phyloP scores from a whole-genome alignment of 2,888 invertebrate species.

The Altica lythri region DNA sequence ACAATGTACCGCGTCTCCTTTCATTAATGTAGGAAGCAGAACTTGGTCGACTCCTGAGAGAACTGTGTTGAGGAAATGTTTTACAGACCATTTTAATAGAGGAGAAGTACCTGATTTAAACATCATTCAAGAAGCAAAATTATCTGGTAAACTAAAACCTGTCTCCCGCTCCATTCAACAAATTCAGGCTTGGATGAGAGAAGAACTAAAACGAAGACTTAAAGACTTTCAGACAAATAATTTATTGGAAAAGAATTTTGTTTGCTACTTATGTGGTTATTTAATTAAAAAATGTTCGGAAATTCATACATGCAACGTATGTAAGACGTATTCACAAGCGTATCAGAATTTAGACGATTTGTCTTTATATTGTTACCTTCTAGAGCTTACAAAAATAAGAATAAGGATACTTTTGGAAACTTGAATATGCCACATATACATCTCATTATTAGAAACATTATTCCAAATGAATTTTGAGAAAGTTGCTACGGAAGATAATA shows the following conservation, averaged over 20 bases:
- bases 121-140: not conserved
- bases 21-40: not conserved
- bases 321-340: not conserved
- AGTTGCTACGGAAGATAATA: not conserved
- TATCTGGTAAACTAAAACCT: not conserved
- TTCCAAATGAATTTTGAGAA: constrained; percentile 4
- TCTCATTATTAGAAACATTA: not conserved
- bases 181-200: constrained; percentile 7
- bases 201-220: constrained; percentile 1
- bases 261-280: not conserved
- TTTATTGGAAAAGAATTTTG: not conserved
- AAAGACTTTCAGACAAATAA: not conserved
- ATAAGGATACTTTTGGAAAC: not conserved
- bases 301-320: constrained; percentile 1
- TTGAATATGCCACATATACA: constrained; percentile 2
- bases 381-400: not conserved
- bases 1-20: not conserved
- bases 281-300: not conserved
- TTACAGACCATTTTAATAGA: constrained; percentile 1
- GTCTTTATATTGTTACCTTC: constrained; percentile 1
- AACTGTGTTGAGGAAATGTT: not conserved
- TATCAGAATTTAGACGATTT: constrained; percentile 5
- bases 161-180: constrained; percentile 1
- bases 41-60: constrained; percentile 6
- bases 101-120: constrained; percentile 4